phyloP scores from a whole-genome alignment of 1,140 invertebrate species.

The Philaenus spumarius region DNA sequence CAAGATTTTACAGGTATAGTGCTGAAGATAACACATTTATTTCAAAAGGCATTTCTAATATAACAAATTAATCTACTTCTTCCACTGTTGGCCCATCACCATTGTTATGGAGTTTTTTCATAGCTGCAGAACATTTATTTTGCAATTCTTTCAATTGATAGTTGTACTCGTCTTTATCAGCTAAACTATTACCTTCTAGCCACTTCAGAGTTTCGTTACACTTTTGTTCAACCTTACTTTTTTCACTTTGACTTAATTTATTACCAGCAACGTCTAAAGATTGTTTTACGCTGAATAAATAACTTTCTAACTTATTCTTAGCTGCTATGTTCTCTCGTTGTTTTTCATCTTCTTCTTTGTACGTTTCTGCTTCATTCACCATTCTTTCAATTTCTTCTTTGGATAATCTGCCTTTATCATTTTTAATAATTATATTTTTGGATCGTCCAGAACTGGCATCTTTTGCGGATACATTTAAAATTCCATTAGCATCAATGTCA shows the following conservation, averaged over 20 bases:
- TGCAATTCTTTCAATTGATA: slow-evolving; percentile 41
- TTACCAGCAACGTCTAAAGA: slow-evolving; percentile 42
- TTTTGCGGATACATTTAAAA: slow-evolving; percentile 55
- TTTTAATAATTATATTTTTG: slow-evolving; percentile 50
- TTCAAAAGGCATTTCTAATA: no score
- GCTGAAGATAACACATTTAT: no score
- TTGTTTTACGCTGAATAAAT: slow-evolving; percentile 60
- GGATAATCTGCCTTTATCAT: slow-evolving; percentile 49
- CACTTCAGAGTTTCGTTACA: slow-evolving; percentile 45
- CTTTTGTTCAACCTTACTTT: slow-evolving; percentile 36
- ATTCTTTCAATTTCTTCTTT: slow-evolving; percentile 53
- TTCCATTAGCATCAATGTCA: slow-evolving; percentile 62
- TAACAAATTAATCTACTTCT: slow-evolving; percentile 23
- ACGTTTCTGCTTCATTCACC: slow-evolving; percentile 58
- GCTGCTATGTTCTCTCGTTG: slow-evolving; percentile 49
- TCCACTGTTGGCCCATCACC: slow-evolving; percentile 17
- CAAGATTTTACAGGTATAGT: no score
- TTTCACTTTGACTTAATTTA: slow-evolving; percentile 39
- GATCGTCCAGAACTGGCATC: slow-evolving; percentile 46
- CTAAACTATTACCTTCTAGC: slow-evolving; percentile 47
- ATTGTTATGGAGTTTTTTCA: slow-evolving; percentile 43
- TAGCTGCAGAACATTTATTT: slow-evolving; percentile 43
- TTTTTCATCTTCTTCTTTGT: slow-evolving; percentile 47
- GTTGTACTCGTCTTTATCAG: slow-evolving; percentile 43
- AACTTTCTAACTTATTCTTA: slow-evolving; percentile 61